Evolutionary conservation across 2,888 invertebrate species (phyloP), one percentile per base, ranked within the genome.

Genomic region (Meta bourneti): DNA sequence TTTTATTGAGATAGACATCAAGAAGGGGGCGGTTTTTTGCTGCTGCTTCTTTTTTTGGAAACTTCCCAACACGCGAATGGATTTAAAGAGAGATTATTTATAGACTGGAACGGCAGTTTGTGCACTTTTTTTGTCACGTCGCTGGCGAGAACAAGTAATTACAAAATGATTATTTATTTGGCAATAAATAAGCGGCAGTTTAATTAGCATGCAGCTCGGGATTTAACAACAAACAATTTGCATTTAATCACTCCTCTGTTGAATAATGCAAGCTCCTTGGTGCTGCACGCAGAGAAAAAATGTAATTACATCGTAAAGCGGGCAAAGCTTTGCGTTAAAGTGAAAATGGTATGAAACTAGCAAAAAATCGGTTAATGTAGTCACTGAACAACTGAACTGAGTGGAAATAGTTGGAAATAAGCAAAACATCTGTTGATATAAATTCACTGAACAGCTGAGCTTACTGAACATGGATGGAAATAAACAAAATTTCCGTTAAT

Each of bases 121-220:
- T 71, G 48, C 49, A 49, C 69, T 75, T 81, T 70, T 74, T 81
- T 82, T 70, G 19, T 20, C n/a, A 74, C 52, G 89, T 49, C 54
- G 70, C 71, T 77, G 13, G 75, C 72, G 78, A 16, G 34, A 78
- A 78, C 20, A 77, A 79, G 79, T 74, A 79, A 90, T 80, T 74
- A 82, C 51, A 61, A 80, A 84, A 54, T 13, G 72, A 54, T 90
- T 84, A 84, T 90, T 79, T 84, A 83, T 84, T 61, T 7, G 78
- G 7, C 74, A 84, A 84, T 84, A 90, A 90, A 90, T 84, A 84
- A 84, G 69, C 16, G 19, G n/a, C 16, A 6, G 13, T 84, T 80
- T 80, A 84, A 90, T 74, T 84, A 84, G 52, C 72, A 80, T 90
- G 79, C 84, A 74, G 61, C 19, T 19, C 48, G n/a, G 81, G 79